Evolutionary conservation across 2,888 invertebrate genomes (phyloP).

Genomic region (Eupithecia centaureata): DNA sequence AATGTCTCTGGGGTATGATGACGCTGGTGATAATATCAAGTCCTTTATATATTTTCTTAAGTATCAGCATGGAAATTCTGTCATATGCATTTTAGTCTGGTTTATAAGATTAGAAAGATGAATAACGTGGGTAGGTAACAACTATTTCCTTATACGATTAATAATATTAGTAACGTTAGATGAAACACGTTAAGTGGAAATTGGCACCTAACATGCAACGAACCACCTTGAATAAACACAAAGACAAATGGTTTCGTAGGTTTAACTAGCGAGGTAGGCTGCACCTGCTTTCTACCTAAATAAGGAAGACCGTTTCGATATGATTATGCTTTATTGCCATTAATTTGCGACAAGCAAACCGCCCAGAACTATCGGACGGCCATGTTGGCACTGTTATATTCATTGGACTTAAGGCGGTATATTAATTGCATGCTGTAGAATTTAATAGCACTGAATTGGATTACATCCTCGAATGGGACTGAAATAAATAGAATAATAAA

Average conservation of each 20-base stretch:
- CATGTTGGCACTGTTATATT: constrained; percentile 68
- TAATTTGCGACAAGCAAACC: constrained; percentile 81
- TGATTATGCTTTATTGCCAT: constrained; percentile 81
- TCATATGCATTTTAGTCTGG: not conserved
- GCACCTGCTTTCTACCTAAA: constrained; percentile 20
- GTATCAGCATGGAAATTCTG: not conserved
- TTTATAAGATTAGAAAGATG: not conserved
- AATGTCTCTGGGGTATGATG: not conserved
- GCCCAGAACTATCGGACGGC: constrained; percentile 69
- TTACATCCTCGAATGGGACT: constrained; percentile 12
- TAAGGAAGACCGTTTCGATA: constrained; percentile 66
- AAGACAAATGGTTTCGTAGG: not conserved
- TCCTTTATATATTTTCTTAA: not conserved
- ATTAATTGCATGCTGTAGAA: constrained; percentile 18
- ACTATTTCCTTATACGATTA: not conserved
- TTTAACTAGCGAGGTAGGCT: not conserved
- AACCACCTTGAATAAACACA: not conserved
- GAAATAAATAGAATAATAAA: constrained; percentile 11
- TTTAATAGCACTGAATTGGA: constrained; percentile 20
- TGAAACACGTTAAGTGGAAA: not conserved
- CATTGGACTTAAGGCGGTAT: constrained; percentile 32
- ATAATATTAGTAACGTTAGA: not conserved
- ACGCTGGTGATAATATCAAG: not conserved
- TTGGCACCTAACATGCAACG: not conserved
- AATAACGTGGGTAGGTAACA: too few relatives aligned